A percentile compares a stretch with the other conserved stretches of the same genome.
These are phyloP conservation scores for Schlechtendalia chinensis DNA, from an alignment of 1,140 invertebrate species.

Conservation along the genomic window DNA sequence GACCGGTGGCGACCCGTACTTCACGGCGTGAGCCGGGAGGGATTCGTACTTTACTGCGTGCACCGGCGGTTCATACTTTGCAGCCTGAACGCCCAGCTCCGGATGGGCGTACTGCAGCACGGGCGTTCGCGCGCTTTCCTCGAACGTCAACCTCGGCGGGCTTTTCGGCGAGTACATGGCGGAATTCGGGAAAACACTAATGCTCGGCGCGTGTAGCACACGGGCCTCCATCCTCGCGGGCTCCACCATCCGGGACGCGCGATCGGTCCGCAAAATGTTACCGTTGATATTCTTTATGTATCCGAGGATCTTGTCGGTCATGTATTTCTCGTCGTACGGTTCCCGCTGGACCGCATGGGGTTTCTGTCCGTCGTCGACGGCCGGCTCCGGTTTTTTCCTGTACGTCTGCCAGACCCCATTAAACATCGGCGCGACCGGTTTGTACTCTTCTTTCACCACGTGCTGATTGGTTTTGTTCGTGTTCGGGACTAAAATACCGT, in stretches of 20 bases:
- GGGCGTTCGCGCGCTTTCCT: conserved; percentile 68
- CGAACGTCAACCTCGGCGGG: conserved; percentile 60
- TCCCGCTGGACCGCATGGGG: background rate
- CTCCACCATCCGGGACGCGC: conserved; percentile 46
- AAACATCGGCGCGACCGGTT: conserved; percentile 17
- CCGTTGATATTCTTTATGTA: conserved; percentile 67
- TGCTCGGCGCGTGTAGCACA: conserved; percentile 68
- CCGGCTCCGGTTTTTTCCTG: conserved; percentile 22
- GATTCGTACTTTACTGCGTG: conserved; percentile 63
- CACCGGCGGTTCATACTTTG: conserved; percentile 59
- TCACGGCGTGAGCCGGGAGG: conserved; percentile 54
- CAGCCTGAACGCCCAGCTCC: conserved; percentile 72
- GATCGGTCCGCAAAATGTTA: conserved; percentile 54
- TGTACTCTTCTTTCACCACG: conserved; percentile 15
- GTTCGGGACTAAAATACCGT: conserved; percentile 67
- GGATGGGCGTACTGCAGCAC: conserved; percentile 76
- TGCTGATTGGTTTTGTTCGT: conserved; percentile 51
- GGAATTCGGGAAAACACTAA: conserved; percentile 65
- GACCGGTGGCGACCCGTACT: conserved; percentile 62
- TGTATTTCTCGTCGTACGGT: conserved; percentile 51
- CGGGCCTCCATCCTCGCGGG: conserved; percentile 63
- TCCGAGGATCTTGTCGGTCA: conserved; percentile 57
- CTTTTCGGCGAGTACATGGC: conserved; percentile 61
- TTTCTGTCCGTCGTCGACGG: background rate
- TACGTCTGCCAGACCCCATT: conserved; percentile 42